Percentiles rank a stretch among this genome's conserved stretches.
Evolutionary conservation across 1,140 invertebrate genomes (phyloP).

Genomic region (Bombus pyrosoma): DNA sequence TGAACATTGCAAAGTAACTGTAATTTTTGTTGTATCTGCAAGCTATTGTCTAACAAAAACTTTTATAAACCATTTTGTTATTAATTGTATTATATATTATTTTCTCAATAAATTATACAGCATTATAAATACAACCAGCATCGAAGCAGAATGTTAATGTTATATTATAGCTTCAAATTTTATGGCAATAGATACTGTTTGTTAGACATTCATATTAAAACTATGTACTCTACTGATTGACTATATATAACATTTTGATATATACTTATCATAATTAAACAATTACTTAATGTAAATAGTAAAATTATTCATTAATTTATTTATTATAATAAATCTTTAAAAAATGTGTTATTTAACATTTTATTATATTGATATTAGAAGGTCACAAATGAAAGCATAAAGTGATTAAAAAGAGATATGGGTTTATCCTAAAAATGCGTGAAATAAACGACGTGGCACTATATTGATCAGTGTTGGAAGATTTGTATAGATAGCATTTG

Average conservation of each 20-base stretch:
- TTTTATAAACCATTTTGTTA: conserved; percentile 14
- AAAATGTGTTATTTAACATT: background rate
- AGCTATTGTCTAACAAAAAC: background rate
- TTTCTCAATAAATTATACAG: conserved; percentile 29
- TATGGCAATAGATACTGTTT: conserved; percentile 44
- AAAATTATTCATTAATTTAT: conserved; percentile 7
- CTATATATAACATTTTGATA: conserved; percentile 3
- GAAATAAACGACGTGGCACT: conserved; percentile 9
- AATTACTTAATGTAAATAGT: background rate
- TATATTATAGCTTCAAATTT: conserved; percentile 43
- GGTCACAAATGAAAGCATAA: background rate
- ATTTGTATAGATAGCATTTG: background rate
- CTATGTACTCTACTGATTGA: conserved; percentile 10
- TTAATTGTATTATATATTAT: conserved; percentile 21
- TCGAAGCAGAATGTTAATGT: conserved; percentile 42
- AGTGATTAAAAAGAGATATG: background rate
- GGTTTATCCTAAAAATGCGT: background rate
- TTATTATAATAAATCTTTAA: background rate
- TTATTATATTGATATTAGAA: background rate
- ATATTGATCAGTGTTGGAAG: background rate
- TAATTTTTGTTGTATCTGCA: background rate
- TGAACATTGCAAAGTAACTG: background rate
- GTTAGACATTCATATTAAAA: conserved; percentile 41
- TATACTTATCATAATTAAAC: background rate
- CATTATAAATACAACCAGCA: conserved; percentile 20